Conservation (phyloP, 2,113 vertebrate species). For the Takifugu flavidus region DNA sequence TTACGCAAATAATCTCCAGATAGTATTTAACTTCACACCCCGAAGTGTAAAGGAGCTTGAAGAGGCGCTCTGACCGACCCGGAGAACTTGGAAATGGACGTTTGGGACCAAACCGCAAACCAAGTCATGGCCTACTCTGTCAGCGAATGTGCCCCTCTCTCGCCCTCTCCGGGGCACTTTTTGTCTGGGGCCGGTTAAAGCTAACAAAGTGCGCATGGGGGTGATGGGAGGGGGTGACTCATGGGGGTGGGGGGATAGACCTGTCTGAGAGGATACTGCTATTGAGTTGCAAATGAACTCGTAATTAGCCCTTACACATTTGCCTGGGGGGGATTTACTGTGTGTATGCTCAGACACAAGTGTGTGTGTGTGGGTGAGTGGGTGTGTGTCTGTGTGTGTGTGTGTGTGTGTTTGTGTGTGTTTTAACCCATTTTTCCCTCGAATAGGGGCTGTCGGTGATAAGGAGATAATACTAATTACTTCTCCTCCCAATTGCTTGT, state of each 20-base stretch:
- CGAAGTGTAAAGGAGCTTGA: not conserved
- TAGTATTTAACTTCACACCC: constrained; percentile 8
- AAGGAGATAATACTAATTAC: constrained; percentile 82
- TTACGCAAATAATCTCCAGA: constrained; percentile 24
- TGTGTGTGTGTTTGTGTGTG: constrained; percentile 19
- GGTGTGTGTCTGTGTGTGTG: constrained; percentile 24
- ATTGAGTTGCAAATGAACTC: constrained; percentile 77
- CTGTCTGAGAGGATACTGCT: constrained; percentile 64
- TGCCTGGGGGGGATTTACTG: constrained; percentile 68
- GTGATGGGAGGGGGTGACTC: constrained; percentile 23
- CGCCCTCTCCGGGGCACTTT: constrained; percentile 23
- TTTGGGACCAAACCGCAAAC: too few species aligned
- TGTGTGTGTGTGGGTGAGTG: constrained; percentile 36
- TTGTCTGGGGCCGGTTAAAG: constrained; percentile 47
- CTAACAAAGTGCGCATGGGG: constrained; percentile 27
- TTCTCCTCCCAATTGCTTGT: constrained; percentile 80
- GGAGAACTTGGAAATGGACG: not conserved
- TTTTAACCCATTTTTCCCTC: constrained; percentile 64
- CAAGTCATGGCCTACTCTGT: too few species aligned
- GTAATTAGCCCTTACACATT: constrained; percentile 76
- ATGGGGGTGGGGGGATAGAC: constrained; percentile 31
- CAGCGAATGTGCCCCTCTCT: not conserved
- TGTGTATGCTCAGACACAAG: constrained; percentile 18
- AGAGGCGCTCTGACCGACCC: not conserved
- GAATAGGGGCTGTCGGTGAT: constrained; percentile 66